phyloP scores from a whole-genome alignment of 2,888 invertebrate genomes.

The Watsonalla binaria region DNA sequence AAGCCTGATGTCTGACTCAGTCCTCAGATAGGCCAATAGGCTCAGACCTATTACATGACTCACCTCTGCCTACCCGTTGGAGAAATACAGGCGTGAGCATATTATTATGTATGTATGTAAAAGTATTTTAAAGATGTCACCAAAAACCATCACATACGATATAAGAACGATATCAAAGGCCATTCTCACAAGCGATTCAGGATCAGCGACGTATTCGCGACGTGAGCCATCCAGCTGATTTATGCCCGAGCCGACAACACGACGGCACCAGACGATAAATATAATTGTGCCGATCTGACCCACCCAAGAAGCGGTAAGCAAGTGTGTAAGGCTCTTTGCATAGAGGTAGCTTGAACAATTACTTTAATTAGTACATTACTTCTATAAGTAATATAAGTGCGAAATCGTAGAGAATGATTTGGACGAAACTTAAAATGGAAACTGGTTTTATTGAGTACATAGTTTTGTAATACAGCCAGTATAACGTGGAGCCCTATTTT shows the following conservation, averaged over 20 bases:
- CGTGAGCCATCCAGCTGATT: constrained; percentile 49
- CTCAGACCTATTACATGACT: too few relatives aligned
- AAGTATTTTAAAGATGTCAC: background rate
- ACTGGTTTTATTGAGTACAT: too few relatives aligned
- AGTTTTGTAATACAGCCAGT: too few relatives aligned
- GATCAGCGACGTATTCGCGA: constrained; percentile 36
- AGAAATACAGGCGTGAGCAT: too few relatives aligned
- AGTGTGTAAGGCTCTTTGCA: constrained; percentile 48
- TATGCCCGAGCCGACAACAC: constrained; percentile 55
- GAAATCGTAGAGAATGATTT: too few relatives aligned
- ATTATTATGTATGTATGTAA: too few relatives aligned
- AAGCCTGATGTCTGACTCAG: too few relatives aligned
- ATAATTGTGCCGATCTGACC: constrained; percentile 58
- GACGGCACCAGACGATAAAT: constrained; percentile 55
- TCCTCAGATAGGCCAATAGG: too few relatives aligned
- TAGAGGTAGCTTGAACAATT: constrained; percentile 11
- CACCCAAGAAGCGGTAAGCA: constrained; percentile 53
- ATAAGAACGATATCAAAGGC: background rate
- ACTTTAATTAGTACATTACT: background rate
- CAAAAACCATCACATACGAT: background rate
- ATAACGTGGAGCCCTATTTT: too few relatives aligned
- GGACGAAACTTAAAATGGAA: too few relatives aligned
- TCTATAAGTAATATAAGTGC: constrained; percentile 7
- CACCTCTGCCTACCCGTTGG: too few relatives aligned
- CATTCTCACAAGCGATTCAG: constrained; percentile 18